These are phyloP conservation scores for Vulpes ferrilata DNA, from an alignment of 2,113 vertebrate genomes.

Conservation along the genomic window DNA sequence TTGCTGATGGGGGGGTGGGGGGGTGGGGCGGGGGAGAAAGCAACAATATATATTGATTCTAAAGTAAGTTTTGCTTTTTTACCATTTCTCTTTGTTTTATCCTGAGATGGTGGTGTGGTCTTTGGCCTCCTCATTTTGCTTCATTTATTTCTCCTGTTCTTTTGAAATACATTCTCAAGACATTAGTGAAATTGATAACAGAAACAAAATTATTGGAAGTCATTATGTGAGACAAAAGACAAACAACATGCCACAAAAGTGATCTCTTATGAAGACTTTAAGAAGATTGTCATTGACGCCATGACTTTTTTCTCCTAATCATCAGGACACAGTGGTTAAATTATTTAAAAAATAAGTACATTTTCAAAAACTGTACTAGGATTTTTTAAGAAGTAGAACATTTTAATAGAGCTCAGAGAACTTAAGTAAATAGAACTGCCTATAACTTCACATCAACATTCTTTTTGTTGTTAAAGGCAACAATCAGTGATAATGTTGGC, in stretches of 20 bases:
- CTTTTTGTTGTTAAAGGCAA: conserved; percentile 78
- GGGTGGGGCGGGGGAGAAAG: neutral
- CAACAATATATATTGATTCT: neutral
- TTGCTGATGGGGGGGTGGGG: neutral
- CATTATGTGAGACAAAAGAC: neutral
- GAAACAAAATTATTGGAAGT: neutral
- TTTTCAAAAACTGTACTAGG: neutral
- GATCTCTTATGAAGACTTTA: neutral
- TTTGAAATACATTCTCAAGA: conserved; percentile 16
- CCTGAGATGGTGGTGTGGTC: neutral
- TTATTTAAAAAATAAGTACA: neutral
- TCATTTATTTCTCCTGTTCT: neutral
- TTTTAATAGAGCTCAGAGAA: conserved; percentile 67
- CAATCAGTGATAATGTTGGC: conserved; percentile 73
- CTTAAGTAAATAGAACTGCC: conserved; percentile 57
- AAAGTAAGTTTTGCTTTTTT: neutral
- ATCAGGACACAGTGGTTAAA: neutral
- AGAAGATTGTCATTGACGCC: conserved; percentile 21
- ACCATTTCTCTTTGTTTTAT: neutral
- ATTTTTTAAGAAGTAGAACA: neutral
- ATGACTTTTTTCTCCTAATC: neutral
- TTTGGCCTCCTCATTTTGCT: neutral
- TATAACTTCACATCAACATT: conserved; percentile 69
- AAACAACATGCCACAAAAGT: neutral
- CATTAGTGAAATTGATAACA: neutral